Conservation (phyloP, 1,140 invertebrate species). For the Ceratina japonica region DNA sequence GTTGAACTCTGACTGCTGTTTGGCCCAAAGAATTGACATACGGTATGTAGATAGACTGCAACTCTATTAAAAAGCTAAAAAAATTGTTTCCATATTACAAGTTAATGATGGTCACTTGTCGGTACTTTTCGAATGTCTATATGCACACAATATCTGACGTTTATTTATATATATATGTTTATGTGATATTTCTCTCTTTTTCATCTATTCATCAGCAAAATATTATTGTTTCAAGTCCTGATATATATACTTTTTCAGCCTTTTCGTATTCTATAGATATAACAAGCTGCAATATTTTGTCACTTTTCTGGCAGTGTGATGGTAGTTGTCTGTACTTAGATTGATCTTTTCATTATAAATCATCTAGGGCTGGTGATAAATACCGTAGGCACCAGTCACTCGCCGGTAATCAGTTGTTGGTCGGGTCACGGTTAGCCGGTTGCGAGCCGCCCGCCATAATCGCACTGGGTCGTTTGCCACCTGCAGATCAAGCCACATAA, state of each 20-base stretch:
- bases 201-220: conserved; percentile 63
- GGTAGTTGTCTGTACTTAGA: conserved; percentile 70
- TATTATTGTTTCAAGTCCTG: conserved; percentile 65
- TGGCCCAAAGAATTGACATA: conserved; percentile 76
- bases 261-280: conserved; percentile 58
- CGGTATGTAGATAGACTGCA: conserved; percentile 73
- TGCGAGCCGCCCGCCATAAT: conserved; percentile 76
- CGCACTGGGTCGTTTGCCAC: conserved; percentile 78
- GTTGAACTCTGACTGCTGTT: conserved; percentile 75
- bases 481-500: conserved; percentile 81
- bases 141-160: conserved; percentile 57
- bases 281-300: conserved; percentile 62
- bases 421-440: conserved; percentile 76
- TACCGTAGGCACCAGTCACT: conserved; percentile 80
- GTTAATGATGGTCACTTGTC: conserved; percentile 58
- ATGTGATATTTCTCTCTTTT: conserved; percentile 54
- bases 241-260: conserved; percentile 56
- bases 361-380: conserved; percentile 80
- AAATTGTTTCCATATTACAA: conserved; percentile 64
- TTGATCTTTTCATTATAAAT: conserved; percentile 69
- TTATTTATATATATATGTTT: conserved; percentile 56
- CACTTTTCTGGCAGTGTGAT: conserved; percentile 66
- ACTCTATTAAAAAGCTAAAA: conserved; percentile 75
- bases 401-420: conserved; percentile 77
- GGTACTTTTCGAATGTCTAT: conserved; percentile 51